Conservation (phyloP, 2,113 vertebrate genomes). For the Ursus arctos region DNA sequence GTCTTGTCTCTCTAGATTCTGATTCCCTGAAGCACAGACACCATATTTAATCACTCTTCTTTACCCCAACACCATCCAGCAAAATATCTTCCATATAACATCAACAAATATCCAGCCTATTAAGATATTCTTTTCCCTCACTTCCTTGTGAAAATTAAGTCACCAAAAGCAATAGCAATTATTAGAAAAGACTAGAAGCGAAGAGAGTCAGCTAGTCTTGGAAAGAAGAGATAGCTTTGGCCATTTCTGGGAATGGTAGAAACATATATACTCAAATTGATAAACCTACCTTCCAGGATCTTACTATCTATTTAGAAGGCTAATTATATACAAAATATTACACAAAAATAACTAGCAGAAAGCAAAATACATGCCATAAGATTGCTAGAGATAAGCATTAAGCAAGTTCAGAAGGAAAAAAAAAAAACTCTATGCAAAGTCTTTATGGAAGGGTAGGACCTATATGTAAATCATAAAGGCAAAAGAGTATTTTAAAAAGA, state of each 20-base stretch:
- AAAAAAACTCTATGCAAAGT: neutral
- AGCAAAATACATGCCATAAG: neutral
- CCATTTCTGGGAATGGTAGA: neutral
- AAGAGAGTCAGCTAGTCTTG: neutral
- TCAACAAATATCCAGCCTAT: neutral
- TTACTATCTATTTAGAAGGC: neutral
- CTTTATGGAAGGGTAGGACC: neutral
- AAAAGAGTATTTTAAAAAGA: constrained; percentile 1
- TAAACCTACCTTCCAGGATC: neutral
- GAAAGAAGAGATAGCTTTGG: neutral
- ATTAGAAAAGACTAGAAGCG: neutral
- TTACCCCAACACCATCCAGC: neutral
- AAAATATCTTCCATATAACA: neutral
- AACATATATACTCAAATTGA: neutral
- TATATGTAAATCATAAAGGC: neutral
- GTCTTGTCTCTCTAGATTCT: neutral
- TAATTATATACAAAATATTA: neutral
- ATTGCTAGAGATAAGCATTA: neutral
- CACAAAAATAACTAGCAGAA: neutral
- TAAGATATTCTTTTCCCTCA: neutral
- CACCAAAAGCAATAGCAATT: neutral
- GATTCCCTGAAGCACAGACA: neutral
- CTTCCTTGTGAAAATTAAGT: neutral
- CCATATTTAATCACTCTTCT: neutral
- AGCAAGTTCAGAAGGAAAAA: neutral